Conservation (phyloP, 2,888 invertebrate species). For the Eugnorisma glareosa region DNA sequence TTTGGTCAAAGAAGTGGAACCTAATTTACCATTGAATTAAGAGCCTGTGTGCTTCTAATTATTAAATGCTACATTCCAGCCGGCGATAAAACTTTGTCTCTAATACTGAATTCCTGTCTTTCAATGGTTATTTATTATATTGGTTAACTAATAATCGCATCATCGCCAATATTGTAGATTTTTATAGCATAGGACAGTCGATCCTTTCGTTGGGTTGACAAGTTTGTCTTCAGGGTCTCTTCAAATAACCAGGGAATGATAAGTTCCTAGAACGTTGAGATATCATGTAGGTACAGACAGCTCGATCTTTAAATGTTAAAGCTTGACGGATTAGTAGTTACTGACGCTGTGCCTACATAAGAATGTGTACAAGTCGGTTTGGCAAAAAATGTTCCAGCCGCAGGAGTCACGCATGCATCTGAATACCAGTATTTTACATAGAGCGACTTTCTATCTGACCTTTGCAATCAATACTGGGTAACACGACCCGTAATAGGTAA, state of each 20-base stretch:
- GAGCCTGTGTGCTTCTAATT: not conserved
- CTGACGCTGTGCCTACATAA: no score
- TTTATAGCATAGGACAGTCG: not conserved
- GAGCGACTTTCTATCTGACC: no score
- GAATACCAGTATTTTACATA: no score
- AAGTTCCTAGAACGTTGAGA: not conserved
- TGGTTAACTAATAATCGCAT: not conserved
- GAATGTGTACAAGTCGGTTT: no score
- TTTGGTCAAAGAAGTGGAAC: not conserved
- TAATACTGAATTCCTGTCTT: conserved; percentile 7
- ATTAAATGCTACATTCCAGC: not conserved
- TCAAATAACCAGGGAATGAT: not conserved
- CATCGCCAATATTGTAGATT: not conserved
- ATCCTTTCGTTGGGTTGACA: not conserved
- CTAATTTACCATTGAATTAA: not conserved
- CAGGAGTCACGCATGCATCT: no score
- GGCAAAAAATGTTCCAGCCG: no score
- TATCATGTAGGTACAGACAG: no score
- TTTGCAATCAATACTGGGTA: no score
- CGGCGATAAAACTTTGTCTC: not conserved
- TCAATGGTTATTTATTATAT: no score
- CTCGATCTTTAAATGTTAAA: no score
- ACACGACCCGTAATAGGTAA: no score
- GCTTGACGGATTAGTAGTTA: no score
- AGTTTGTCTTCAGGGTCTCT: not conserved